Percentiles rank a stretch among this genome's conserved stretches.
Conservation (phyloP, 2,113 vertebrate species). For the Romanogobio albipinnatus region DNA sequence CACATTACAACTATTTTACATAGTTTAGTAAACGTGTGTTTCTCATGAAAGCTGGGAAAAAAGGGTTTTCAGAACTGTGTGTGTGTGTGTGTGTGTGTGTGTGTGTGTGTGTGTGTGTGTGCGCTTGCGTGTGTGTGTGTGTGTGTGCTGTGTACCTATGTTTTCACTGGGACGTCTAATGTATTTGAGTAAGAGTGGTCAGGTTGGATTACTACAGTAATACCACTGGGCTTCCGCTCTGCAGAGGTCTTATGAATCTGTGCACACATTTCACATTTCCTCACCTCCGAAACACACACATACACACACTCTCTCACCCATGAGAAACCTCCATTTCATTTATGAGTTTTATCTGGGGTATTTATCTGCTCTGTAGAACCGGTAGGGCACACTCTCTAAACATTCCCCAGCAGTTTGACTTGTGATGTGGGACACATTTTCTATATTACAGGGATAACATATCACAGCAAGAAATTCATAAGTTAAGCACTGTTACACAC, state of each 20-base stretch:
- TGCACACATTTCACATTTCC: constrained; percentile 50
- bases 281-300: constrained; percentile 34
- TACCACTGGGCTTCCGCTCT: constrained; percentile 40
- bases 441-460: constrained; percentile 23
- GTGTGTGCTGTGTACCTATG: constrained; percentile 44
- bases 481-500: constrained; percentile 2
- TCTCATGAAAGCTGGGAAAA: not conserved
- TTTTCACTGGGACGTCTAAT: constrained; percentile 51
- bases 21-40: not conserved
- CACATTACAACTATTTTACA: no score
- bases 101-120: constrained; percentile 49
- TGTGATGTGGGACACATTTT: constrained; percentile 39
- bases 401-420: constrained; percentile 44
- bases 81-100: not conserved
- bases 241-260: constrained; percentile 48
- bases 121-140: constrained; percentile 47
- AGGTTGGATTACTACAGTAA: constrained; percentile 50
- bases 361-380: constrained; percentile 46
- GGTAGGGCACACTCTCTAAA: constrained; percentile 53
- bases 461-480: not conserved
- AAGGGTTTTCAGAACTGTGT: constrained; percentile 52
- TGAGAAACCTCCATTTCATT: constrained; percentile 49
- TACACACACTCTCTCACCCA: not conserved
- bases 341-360: constrained; percentile 57
- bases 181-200: constrained; percentile 53